Conservation (phyloP, 2,797 vertebrate genomes). For the Enteromius argenteus region DNA sequence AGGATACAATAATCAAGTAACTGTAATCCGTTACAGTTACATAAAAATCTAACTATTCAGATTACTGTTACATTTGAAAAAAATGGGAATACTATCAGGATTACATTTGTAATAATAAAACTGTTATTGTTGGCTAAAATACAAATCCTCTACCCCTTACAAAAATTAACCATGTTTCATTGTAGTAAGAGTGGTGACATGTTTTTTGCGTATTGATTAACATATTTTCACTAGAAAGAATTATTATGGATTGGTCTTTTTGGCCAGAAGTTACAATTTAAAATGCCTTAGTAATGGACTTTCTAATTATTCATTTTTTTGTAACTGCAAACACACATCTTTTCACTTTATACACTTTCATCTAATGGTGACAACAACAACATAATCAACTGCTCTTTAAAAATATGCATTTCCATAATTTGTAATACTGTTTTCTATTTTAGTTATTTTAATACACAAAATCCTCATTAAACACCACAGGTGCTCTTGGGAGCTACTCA, state of each 20-base stretch:
- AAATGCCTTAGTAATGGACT: not conserved
- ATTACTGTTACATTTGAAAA: no score
- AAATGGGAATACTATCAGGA: no score
- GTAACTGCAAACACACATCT: not conserved
- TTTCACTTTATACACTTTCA: not conserved
- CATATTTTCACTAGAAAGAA: not conserved
- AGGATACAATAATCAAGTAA: not conserved
- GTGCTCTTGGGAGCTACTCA: not conserved
- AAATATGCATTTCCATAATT: not conserved
- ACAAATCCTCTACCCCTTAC: not conserved
- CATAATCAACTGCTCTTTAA: not conserved
- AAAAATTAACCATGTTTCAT: no score
- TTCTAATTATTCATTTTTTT: not conserved
- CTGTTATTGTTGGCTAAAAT: no score
- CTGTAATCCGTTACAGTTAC: no score
- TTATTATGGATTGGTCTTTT: not conserved
- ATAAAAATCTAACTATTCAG: no score
- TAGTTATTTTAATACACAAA: not conserved
- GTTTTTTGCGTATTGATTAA: no score
- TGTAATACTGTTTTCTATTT: not conserved
- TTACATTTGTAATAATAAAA: not conserved
- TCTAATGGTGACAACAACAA: not conserved
- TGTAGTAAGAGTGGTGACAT: no score
- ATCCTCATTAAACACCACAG: not conserved
- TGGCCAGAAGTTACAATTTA: not conserved